A percentile compares a stretch with the other conserved stretches of the same genome.
Conservation (phyloP, 2,797 vertebrate genomes). For the Danio choprae region DNA sequence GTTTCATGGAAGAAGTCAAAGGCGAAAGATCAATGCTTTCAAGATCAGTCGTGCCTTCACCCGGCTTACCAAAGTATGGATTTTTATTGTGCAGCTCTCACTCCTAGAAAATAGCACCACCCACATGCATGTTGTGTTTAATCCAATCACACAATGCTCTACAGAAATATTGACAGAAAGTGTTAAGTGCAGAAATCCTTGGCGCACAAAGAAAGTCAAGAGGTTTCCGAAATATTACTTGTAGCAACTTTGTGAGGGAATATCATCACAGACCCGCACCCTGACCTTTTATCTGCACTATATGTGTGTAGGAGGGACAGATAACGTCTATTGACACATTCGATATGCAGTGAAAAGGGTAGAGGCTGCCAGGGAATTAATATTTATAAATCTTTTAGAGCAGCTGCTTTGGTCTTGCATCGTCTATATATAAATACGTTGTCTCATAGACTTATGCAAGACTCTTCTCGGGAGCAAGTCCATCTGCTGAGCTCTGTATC, state of each 20-base stretch:
- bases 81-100: constrained; percentile 15
- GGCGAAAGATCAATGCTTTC: constrained; percentile 3
- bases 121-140: constrained; percentile 39
- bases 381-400: constrained; percentile 50
- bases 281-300: constrained; percentile 66
- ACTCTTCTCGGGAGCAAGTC: constrained; percentile 20
- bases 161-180: constrained; percentile 41
- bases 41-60: constrained; percentile 10
- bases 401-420: constrained; percentile 13
- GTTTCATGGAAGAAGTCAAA: not conserved
- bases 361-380: constrained; percentile 45
- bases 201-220: constrained; percentile 25
- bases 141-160: constrained; percentile 38
- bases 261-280: constrained; percentile 72
- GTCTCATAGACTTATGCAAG: constrained; percentile 41
- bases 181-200: constrained; percentile 42
- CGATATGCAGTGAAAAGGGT: constrained; percentile 36
- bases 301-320: constrained; percentile 51
- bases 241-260: constrained; percentile 65
- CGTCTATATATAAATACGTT: constrained; percentile 37
- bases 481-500: constrained; percentile 18
- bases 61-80: constrained; percentile 29
- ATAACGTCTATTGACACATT: constrained; percentile 45
- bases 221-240: constrained; percentile 57
- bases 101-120: constrained; percentile 22